phyloP scores from a whole-genome alignment of 1,140 invertebrate species.

The Anoplophora glabripennis region DNA sequence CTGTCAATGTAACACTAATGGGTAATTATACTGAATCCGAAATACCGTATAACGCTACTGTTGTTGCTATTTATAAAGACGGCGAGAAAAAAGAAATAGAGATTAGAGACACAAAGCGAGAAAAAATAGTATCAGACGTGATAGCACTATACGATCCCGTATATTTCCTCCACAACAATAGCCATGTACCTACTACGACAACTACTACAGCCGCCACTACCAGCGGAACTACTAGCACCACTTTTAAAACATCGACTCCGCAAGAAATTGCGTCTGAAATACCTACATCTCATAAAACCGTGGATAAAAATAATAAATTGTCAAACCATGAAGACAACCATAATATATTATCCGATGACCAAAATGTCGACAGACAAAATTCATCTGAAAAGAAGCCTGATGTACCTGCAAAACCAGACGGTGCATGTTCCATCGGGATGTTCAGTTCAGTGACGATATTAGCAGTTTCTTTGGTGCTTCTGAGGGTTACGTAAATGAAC shows the following conservation, averaged over 20 bases:
- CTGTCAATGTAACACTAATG: constrained; percentile 70
- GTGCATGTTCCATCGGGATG: not conserved
- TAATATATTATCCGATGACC: constrained; percentile 36
- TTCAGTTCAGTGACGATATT: constrained; percentile 5
- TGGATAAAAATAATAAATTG: constrained; percentile 18
- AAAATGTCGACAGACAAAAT: constrained; percentile 20
- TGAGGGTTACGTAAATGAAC: constrained; percentile 7
- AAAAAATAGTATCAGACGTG: constrained; percentile 65
- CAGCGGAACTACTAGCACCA: constrained; percentile 61
- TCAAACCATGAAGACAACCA: constrained; percentile 31
- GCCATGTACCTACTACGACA: constrained; percentile 71
- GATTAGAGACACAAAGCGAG: constrained; percentile 59
- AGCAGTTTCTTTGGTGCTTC: not conserved
- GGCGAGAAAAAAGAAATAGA: constrained; percentile 49
- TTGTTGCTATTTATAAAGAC: constrained; percentile 69
- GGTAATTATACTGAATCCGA: constrained; percentile 70
- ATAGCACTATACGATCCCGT: constrained; percentile 65
- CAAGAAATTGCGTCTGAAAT: constrained; percentile 44
- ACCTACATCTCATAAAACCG: constrained; percentile 16
- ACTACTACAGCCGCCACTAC: constrained; percentile 70
- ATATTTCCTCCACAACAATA: constrained; percentile 71
- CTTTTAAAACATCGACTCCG: constrained; percentile 56
- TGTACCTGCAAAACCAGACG: constrained; percentile 10
- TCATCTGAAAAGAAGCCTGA: constrained; percentile 36
- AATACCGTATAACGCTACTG: constrained; percentile 66